phyloP scores from a whole-genome alignment of 2,113 vertebrate genomes.

The Cebidichthys violaceus region DNA sequence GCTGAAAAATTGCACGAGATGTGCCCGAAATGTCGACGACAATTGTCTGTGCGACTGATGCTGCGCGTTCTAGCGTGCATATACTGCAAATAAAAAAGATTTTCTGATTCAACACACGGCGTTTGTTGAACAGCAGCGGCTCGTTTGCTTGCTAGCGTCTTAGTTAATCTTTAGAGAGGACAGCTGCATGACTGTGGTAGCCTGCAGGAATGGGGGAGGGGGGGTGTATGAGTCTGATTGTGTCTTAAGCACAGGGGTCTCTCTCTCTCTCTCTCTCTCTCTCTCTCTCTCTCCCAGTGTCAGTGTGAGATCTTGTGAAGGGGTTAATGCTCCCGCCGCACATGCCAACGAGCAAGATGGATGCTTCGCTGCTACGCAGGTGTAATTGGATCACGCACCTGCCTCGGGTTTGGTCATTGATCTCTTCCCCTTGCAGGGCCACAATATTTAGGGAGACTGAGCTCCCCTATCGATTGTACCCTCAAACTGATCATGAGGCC shows the following conservation, averaged over 20 bases:
- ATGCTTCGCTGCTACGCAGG: conserved; percentile 52
- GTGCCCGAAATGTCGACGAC: not conserved
- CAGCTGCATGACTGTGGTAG: conserved; percentile 4
- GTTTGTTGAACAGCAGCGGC: not conserved
- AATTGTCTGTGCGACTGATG: not conserved
- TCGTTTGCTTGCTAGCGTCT: not conserved
- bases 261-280: not conserved
- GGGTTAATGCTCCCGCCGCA: conserved; percentile 28
- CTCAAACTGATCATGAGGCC: conserved; percentile 51
- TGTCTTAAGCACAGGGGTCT: conserved; percentile 8
- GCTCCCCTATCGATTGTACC: conserved; percentile 62
- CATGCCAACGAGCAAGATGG: conserved; percentile 53
- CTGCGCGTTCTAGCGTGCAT: no score
- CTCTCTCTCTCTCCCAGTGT: conserved; percentile 2
- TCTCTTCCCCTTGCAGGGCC: conserved; percentile 34
- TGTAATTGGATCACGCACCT: conserved; percentile 70
- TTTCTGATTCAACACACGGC: not conserved
- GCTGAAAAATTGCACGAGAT: not conserved
- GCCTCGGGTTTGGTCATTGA: conserved; percentile 64
- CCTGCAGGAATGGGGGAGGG: conserved; percentile 24
- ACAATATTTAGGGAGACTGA: conserved; percentile 41
- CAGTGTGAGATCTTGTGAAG: conserved; percentile 4
- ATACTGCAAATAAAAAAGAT: not conserved
- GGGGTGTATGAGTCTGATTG: conserved; percentile 22
- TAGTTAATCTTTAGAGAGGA: conserved; percentile 1